Evolutionary conservation across 1,140 invertebrate species (phyloP).

Genomic region (Trichonephila clavata): DNA sequence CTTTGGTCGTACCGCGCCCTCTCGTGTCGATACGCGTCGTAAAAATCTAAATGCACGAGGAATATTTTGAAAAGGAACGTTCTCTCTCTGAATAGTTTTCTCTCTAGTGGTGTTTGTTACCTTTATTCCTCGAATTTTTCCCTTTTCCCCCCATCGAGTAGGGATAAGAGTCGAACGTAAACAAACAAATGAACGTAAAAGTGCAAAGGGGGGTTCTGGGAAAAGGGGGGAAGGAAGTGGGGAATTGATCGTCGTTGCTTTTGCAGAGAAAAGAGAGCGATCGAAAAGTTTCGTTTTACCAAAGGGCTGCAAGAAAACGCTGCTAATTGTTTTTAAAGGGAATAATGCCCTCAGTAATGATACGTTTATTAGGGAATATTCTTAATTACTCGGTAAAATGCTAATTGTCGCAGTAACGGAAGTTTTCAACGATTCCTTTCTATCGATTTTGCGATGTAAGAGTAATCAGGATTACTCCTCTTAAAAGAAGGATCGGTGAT

Average conservation of each 20-base stretch:
- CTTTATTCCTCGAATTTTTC: constrained; percentile 2
- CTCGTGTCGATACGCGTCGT: constrained; percentile 51
- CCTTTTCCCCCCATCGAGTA: constrained; percentile 6
- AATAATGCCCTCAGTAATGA: constrained; percentile 47
- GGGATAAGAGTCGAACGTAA: constrained; percentile 31
- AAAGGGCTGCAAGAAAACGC: constrained; percentile 3
- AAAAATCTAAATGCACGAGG: constrained; percentile 8
- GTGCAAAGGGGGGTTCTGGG: neutral
- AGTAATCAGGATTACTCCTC: constrained; percentile 18
- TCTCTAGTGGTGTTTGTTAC: neutral
- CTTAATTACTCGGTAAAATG: constrained; percentile 53
- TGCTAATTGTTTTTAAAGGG: constrained; percentile 62
- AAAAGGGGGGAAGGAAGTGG: neutral
- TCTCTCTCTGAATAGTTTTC: neutral
- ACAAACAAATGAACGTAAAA: constrained; percentile 56
- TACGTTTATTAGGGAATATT: constrained; percentile 47
- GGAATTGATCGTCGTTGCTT: constrained; percentile 12
- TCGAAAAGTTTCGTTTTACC: constrained; percentile 56
- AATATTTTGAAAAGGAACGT: neutral
- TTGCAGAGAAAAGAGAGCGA: neutral
- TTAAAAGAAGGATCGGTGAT: neutral
- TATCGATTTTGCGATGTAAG: constrained; percentile 43
- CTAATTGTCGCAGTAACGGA: constrained; percentile 32
- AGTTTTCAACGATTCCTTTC: constrained; percentile 18
- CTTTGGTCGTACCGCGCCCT: constrained; percentile 10